Evolutionary conservation across 2,888 invertebrate species (phyloP), one percentile per base, ranked within the genome.

Genomic region (Sinotaia quadrata): DNA sequence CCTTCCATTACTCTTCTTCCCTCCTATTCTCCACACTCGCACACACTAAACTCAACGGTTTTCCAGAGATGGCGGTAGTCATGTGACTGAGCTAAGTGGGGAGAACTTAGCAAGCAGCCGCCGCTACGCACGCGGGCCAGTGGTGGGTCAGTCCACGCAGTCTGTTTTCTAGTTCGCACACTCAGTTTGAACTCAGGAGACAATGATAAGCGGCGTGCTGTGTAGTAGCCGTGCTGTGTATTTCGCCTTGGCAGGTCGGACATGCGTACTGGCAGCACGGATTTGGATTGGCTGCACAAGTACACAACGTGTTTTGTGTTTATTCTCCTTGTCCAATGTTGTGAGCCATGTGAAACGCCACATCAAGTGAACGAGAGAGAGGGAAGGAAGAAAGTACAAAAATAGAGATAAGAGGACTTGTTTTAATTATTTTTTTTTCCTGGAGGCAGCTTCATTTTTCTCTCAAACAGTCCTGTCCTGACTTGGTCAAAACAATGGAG

Each of bases 141-240:
- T 36, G 33, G 18, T 21, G 56, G 58, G 58, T 66, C 66, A 66
- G 47, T 66, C n/a, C 66, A 49, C 66, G 56, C 54, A 41, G 24
- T 44, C 66, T 57, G 37, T 54, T 41, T 34, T 65, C 52, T 56
- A 31, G 54, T 56, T 65, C 37, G 65, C 65, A 56, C 62, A 63
- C 62, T 51, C 52, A 29, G 34, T 63, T n/a, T 63, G 52, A 63
- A 52, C 51, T 52, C 34, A 27, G 58, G 56, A 65, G 65, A 65
- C 65, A 65, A 65, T 65, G 65, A 58, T 65, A 54, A 56, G 65
- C 65, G 41, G 58, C 58, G 34, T 27, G 54, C 37, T 29, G 65
- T 65, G 63, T 63, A 51, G 52, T 52, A 49, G 63, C 52, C 36
- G 65, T 56, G 65, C 65, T 34, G 34, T 41, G 51, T 62, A 52